phyloP scores from a whole-genome alignment of 2,113 vertebrate genomes.

The Myrmecophaga tridactyla region DNA sequence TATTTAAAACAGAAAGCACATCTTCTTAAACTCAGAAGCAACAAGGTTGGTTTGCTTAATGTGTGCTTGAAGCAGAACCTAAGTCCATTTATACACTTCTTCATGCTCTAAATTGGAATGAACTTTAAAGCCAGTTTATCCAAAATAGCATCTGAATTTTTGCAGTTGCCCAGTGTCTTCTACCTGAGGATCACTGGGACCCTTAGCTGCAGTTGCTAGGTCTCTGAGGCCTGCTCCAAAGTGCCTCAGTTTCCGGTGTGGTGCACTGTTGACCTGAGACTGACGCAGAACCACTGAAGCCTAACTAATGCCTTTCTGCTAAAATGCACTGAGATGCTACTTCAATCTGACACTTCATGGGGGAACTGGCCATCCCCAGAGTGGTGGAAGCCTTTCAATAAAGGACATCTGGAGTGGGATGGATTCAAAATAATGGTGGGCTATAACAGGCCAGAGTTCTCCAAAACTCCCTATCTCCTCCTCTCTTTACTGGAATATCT shows the following conservation, averaged over 20 bases:
- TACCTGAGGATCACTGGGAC: neutral
- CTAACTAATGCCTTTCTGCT: neutral
- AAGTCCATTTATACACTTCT: neutral
- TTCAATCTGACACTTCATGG: neutral
- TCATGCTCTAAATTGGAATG: neutral
- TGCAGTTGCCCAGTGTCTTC: neutral
- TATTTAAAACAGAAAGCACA: slow-evolving; percentile 46
- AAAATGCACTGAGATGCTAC: neutral
- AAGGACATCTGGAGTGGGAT: neutral
- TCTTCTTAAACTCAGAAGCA: slow-evolving; percentile 21
- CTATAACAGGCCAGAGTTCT: neutral
- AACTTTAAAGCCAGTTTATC: neutral
- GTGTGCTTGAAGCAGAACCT: slow-evolving; percentile 43
- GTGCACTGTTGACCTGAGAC: neutral
- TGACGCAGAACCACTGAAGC: neutral
- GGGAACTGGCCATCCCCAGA: neutral
- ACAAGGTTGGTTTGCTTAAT: neutral
- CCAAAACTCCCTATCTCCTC: neutral
- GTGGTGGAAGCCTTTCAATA: neutral
- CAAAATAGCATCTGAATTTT: neutral
- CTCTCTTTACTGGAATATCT: neutral
- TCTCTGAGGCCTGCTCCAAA: neutral
- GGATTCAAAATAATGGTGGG: neutral
- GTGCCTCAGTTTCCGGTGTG: slow-evolving; percentile 35
- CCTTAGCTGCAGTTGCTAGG: neutral